Evolutionary conservation across 1,140 invertebrate genomes (phyloP).

Genomic region (Dinoponera quadriceps): DNA sequence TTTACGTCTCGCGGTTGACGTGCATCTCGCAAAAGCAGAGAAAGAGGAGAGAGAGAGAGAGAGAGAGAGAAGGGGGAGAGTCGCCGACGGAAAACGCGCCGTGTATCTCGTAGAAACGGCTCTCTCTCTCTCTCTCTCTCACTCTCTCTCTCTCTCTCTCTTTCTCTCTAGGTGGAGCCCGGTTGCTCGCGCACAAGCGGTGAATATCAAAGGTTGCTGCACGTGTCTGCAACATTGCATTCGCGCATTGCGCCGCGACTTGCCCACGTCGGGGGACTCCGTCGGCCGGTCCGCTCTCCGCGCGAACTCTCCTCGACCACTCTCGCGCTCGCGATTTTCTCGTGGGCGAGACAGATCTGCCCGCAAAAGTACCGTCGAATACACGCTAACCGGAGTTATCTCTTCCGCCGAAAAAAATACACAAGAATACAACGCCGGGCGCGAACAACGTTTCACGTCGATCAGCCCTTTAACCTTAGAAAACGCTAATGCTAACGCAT

Average conservation of each 20-base stretch:
- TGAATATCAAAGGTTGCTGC: slow-evolving; percentile 60
- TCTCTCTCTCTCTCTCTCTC: slow-evolving; percentile 34
- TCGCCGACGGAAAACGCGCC: slow-evolving; percentile 28
- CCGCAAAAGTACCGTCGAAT: slow-evolving; percentile 31
- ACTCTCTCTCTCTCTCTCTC: slow-evolving; percentile 29
- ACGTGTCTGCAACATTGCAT: slow-evolving; percentile 53
- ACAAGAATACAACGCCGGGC: neutral
- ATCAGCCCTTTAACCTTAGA: neutral
- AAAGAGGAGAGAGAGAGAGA: slow-evolving; percentile 1
- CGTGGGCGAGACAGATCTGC: slow-evolving; percentile 32
- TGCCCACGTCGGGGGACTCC: slow-evolving; percentile 27
- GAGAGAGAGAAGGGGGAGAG: neutral
- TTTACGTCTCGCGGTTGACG: slow-evolving; percentile 54
- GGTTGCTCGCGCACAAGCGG: slow-evolving; percentile 25
- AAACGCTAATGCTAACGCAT: too few relatives aligned
- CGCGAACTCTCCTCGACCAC: slow-evolving; percentile 22
- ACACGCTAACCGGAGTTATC: slow-evolving; percentile 1
- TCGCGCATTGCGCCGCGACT: slow-evolving; percentile 44
- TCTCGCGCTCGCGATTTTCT: slow-evolving; percentile 30
- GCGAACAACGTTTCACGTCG: neutral
- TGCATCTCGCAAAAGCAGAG: slow-evolving; percentile 41
- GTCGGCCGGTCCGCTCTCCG: slow-evolving; percentile 20
- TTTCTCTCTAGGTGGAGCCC: slow-evolving; percentile 34
- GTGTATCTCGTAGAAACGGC: slow-evolving; percentile 55
- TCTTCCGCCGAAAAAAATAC: neutral